phyloP scores from a whole-genome alignment of 2,113 vertebrate genomes.

The Echinops telfairi region DNA sequence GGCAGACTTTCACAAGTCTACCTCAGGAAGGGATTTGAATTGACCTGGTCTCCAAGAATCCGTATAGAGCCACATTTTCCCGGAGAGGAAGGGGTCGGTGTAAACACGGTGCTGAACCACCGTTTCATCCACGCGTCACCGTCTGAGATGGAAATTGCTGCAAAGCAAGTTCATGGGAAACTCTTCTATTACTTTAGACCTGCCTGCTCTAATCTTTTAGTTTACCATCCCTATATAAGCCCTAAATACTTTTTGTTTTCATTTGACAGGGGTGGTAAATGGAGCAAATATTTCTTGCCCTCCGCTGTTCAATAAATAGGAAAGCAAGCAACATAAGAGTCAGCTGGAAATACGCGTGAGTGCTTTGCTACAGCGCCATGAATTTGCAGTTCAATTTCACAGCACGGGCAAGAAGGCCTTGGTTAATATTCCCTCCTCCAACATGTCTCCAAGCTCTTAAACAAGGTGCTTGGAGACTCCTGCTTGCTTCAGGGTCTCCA shows the following conservation, averaged over 20 bases:
- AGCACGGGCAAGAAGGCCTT: neutral
- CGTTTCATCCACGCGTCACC: neutral
- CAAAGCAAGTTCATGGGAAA: neutral
- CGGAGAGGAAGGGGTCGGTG: neutral
- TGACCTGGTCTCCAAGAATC: neutral
- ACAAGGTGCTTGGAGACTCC: neutral
- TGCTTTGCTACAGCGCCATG: neutral
- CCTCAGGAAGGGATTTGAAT: neutral
- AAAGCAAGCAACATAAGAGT: constrained; percentile 36
- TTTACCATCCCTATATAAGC: constrained; percentile 64
- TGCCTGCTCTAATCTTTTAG: constrained; percentile 38
- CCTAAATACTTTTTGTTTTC: neutral
- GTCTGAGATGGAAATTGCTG: neutral
- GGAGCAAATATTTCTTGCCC: neutral
- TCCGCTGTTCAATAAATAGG: neutral
- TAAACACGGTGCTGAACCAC: neutral
- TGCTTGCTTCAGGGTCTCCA: neutral
- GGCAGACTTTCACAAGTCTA: neutral
- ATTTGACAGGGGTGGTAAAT: constrained; percentile 1
- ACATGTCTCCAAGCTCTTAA: neutral
- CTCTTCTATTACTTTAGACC: constrained; percentile 23
- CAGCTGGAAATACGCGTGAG: neutral
- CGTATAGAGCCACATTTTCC: neutral
- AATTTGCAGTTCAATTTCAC: constrained; percentile 29
- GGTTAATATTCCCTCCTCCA: neutral